Percentiles rank a stretch among this genome's conserved stretches.
Conservation (phyloP, 2,797 vertebrate species). For the Neosilurus hyrtlii region DNA sequence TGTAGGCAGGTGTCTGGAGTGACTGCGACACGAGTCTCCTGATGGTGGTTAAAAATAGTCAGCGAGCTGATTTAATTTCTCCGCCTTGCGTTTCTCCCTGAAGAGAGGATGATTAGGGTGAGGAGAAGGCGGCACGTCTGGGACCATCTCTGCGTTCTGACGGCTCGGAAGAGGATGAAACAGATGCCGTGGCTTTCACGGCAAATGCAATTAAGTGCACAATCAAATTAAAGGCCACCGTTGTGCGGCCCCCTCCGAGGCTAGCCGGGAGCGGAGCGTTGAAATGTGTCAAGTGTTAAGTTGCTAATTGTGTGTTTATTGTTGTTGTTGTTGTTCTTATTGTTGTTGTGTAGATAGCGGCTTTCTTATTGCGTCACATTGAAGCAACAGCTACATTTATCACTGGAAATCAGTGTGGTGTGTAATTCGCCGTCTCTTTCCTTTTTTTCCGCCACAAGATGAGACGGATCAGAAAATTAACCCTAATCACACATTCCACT, state of each 20-base stretch:
- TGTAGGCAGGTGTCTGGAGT: constrained; percentile 54
- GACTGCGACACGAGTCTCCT: constrained; percentile 67
- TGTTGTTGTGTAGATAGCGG: constrained; percentile 25
- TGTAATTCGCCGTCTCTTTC: background rate
- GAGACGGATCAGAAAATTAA: background rate
- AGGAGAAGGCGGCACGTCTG: constrained; percentile 41
- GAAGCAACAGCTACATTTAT: no score
- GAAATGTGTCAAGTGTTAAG: constrained; percentile 25
- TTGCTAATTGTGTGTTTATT: constrained; percentile 25
- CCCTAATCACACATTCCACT: background rate
- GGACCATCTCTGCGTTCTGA: constrained; percentile 40
- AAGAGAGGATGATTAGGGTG: constrained; percentile 56
- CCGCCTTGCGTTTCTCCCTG: constrained; percentile 59
- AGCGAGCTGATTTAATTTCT: constrained; percentile 73
- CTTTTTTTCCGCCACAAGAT: background rate
- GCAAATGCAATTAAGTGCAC: constrained; percentile 49
- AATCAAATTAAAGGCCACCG: constrained; percentile 40
- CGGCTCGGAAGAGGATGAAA: constrained; percentile 48
- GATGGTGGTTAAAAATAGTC: constrained; percentile 75
- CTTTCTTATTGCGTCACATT: background rate
- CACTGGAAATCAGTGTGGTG: background rate
- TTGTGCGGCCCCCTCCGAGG: background rate
- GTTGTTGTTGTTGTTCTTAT: constrained; percentile 45
- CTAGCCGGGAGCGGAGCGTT: background rate
- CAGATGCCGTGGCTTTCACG: constrained; percentile 16